A percentile compares a stretch with the other conserved stretches of the same genome.
Conservation (phyloP, 2,888 invertebrate genomes). For the Beris chalybata region DNA sequence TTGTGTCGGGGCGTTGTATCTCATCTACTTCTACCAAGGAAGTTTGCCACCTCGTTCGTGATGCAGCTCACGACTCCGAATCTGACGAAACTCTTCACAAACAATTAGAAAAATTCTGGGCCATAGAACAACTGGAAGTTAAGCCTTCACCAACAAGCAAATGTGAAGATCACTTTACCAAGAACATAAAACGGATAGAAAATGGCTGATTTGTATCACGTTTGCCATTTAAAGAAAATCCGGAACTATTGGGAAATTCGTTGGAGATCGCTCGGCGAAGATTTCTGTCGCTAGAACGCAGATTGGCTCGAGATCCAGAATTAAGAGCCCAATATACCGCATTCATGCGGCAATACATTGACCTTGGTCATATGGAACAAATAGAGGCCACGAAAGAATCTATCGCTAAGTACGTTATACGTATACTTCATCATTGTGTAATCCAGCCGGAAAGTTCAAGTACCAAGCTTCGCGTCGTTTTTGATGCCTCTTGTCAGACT, state of each 20-base stretch:
- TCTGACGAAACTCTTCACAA: no score
- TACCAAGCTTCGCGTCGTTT: constrained; percentile 33
- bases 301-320: not conserved
- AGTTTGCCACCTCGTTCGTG: no score
- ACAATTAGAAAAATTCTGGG: no score
- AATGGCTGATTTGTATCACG: constrained; percentile 20
- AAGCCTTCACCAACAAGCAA: no score
- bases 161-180: no score
- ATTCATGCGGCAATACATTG: constrained; percentile 6
- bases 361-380: no score
- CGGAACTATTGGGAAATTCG: constrained; percentile 21
- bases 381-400: not conserved
- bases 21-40: no score
- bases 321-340: constrained; percentile 5
- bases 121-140: no score
- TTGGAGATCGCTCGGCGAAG: constrained; percentile 9
- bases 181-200: not conserved
- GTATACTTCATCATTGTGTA: constrained; percentile 35
- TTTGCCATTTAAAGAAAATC: constrained; percentile 31
- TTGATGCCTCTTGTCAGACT: constrained; percentile 3
- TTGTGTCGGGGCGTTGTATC: not conserved
- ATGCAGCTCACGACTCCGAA: no score
- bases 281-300: constrained; percentile 3
- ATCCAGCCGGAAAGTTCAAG: constrained; percentile 30
- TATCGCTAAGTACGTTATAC: constrained; percentile 25